phyloP scores from a whole-genome alignment of 2,113 vertebrate species.

The Vidua chalybeata region DNA sequence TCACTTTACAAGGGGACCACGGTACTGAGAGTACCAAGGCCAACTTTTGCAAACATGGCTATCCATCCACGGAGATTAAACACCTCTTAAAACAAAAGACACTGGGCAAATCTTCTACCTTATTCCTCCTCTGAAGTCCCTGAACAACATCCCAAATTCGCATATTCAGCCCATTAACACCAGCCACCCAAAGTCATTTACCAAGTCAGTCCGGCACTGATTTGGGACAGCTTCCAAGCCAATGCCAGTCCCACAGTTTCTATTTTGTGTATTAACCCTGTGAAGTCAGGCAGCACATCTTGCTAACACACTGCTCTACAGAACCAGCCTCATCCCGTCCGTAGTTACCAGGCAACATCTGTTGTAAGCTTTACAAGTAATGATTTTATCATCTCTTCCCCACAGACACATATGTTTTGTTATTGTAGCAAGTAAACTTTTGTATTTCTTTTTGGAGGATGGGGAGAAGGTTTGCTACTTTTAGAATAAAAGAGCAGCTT shows the following conservation, averaged over 20 bases:
- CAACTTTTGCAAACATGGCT: neutral
- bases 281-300: neutral
- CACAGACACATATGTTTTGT: neutral
- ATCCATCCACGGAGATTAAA: neutral
- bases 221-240: neutral
- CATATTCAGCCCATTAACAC: neutral
- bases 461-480: neutral
- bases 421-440: neutral
- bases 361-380: neutral
- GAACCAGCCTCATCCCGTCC: neutral
- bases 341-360: neutral
- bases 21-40: neutral
- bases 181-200: neutral
- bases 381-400: neutral
- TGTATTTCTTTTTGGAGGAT: neutral
- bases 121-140: neutral
- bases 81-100: neutral
- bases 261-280: neutral
- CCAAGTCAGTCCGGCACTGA: neutral
- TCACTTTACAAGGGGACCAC: neutral
- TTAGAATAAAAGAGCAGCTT: neutral
- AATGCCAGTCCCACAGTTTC: neutral
- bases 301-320: neutral
- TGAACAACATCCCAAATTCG: neutral
- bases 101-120: neutral